phyloP scores from a whole-genome alignment of 2,797 vertebrate genomes.

The Miichthys miiuy region DNA sequence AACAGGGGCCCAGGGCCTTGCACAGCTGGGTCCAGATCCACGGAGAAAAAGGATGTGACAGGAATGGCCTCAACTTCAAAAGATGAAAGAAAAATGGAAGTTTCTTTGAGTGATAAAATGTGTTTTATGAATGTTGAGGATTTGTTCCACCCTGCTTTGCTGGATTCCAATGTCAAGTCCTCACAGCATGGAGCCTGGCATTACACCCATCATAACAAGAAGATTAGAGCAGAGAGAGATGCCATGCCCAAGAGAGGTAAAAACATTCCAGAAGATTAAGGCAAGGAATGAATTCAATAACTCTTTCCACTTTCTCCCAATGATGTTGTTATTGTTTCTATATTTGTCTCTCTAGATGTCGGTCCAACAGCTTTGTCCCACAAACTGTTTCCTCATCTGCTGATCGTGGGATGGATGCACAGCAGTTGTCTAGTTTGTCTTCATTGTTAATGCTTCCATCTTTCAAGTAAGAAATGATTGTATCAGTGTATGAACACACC shows the following conservation, averaged over 20 bases:
- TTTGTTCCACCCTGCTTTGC: slow-evolving; percentile 86
- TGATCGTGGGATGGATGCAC: slow-evolving; percentile 88
- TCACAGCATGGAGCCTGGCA: slow-evolving; percentile 47
- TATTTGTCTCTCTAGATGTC: slow-evolving; percentile 48
- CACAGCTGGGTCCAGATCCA: slow-evolving; percentile 68
- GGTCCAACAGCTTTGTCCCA: slow-evolving; percentile 55
- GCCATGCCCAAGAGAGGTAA: slow-evolving; percentile 59
- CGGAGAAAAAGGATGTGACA: slow-evolving; percentile 44
- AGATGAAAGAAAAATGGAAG: slow-evolving; percentile 16
- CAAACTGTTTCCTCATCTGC: slow-evolving; percentile 83
- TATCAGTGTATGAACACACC: neutral
- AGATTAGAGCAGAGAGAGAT: slow-evolving; percentile 37
- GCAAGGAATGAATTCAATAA: slow-evolving; percentile 1
- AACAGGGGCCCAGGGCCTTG: slow-evolving; percentile 28
- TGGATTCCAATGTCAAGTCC: slow-evolving; percentile 50
- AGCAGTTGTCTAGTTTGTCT: slow-evolving; percentile 88
- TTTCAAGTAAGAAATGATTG: slow-evolving; percentile 6
- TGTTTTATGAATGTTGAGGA: slow-evolving; percentile 29
- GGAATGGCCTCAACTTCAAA: slow-evolving; percentile 33
- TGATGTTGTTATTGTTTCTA: slow-evolving; percentile 30
- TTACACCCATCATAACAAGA: slow-evolving; percentile 44
- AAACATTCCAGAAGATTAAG: slow-evolving; percentile 18
- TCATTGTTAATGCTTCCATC: slow-evolving; percentile 72
- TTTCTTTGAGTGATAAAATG: slow-evolving; percentile 10
- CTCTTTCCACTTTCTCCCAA: slow-evolving; percentile 21